Evolutionary conservation across 1,140 invertebrate species (phyloP).

Genomic region (Bombus difficillimus): DNA sequence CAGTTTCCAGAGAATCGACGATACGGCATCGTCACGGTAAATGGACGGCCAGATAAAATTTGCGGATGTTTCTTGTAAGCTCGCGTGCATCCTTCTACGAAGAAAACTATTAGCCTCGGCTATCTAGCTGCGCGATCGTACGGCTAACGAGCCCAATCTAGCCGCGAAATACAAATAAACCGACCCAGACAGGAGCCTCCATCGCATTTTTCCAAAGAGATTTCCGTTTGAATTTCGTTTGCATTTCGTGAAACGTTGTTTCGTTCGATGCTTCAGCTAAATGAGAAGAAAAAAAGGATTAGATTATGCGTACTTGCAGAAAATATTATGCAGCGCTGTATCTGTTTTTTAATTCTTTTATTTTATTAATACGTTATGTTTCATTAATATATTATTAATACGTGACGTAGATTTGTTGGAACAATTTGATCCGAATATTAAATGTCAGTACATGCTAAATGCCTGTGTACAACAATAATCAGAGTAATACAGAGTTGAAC

Average conservation of each 20-base stretch:
- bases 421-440: no score
- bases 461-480: no score
- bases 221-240: conserved; percentile 1
- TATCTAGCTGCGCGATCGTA: conserved; percentile 60
- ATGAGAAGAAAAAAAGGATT: background rate
- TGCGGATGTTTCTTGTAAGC: conserved; percentile 52
- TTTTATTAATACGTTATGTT: no score
- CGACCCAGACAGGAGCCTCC: background rate
- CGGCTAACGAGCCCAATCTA: conserved; percentile 68
- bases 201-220: background rate
- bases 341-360: no score
- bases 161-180: conserved; percentile 52
- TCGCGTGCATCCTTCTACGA: conserved; percentile 60
- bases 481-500: no score
- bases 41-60: conserved; percentile 52
- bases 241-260: background rate
- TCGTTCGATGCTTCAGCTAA: background rate
- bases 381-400: no score
- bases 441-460: no score
- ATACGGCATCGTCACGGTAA: conserved; percentile 56
- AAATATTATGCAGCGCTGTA: no score
- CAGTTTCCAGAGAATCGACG: conserved; percentile 27
- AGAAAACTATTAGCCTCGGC: conserved; percentile 44
- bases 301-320: no score
- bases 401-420: no score